Evolutionary conservation across 2,888 invertebrate species (phyloP).

Genomic region (Caenorhabditis sp.): DNA sequence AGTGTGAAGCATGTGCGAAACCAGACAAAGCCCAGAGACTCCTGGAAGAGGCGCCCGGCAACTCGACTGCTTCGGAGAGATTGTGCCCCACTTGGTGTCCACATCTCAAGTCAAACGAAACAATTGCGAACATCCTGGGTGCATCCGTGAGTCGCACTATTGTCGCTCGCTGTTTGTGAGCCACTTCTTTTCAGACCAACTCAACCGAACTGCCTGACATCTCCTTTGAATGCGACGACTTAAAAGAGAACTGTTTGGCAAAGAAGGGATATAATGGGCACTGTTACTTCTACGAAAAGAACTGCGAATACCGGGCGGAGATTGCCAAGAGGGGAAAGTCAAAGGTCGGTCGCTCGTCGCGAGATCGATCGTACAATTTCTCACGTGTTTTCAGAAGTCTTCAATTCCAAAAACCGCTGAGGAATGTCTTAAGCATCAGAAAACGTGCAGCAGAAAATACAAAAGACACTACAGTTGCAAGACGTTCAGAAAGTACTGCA

Average conservation of each 20-base stretch:
- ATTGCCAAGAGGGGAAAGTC: slow-evolving; percentile 35
- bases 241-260: slow-evolving; percentile 47
- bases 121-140: slow-evolving; percentile 39
- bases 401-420: slow-evolving; percentile 8
- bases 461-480: slow-evolving; percentile 49
- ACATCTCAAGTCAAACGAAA: slow-evolving; percentile 37
- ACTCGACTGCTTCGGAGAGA: slow-evolving; percentile 10
- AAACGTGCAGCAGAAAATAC: slow-evolving; percentile 54
- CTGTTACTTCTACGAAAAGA: slow-evolving; percentile 56
- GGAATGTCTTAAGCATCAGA: slow-evolving; percentile 45
- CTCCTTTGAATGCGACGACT: slow-evolving; percentile 46
- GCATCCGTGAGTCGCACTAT: not conserved
- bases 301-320: slow-evolving; percentile 30
- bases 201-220: slow-evolving; percentile 26
- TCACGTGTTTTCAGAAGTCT: not conserved
- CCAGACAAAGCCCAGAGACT: slow-evolving; percentile 16
- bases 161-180: too few species aligned
- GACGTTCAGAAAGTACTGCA: slow-evolving; percentile 41
- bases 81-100: slow-evolving; percentile 53
- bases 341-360: too few species aligned
- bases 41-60: slow-evolving; percentile 18
- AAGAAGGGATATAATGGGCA: slow-evolving; percentile 55
- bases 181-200: slow-evolving; percentile 26
- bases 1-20: slow-evolving; percentile 48
- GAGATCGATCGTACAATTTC: too few species aligned